phyloP scores from a whole-genome alignment of 2,888 invertebrate species.

The Stenotaenia linearis region DNA sequence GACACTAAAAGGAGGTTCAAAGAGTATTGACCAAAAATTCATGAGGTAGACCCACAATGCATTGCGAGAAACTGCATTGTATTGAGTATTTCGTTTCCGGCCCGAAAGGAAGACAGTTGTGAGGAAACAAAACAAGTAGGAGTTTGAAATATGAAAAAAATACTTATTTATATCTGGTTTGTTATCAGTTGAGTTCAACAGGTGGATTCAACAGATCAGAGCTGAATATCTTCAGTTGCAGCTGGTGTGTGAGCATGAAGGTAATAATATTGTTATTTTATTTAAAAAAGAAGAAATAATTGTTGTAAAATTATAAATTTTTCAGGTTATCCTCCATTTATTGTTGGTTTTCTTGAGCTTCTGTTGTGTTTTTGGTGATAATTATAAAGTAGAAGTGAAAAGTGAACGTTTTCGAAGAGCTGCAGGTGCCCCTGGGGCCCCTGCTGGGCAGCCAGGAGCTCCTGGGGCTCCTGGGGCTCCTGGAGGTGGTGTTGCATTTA shows the following conservation, averaged over 20 bases:
- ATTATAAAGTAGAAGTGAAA: not conserved
- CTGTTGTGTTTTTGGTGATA: not conserved
- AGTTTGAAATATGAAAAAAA: not conserved
- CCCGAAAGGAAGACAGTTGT: not conserved
- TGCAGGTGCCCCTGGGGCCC: not conserved
- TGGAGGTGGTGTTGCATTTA: not conserved
- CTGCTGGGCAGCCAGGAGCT: not conserved
- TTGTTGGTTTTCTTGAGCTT: not conserved
- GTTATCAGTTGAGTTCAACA: not conserved
- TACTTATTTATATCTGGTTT: not conserved
- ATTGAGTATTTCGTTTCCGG: not conserved
- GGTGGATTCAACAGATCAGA: not conserved
- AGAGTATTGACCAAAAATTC: not conserved
- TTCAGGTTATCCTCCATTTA: not conserved
- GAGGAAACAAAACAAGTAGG: not conserved
- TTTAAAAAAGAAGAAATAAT: no score
- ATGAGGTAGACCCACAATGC: not conserved
- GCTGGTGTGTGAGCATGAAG: not conserved
- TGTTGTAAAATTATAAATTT: not conserved
- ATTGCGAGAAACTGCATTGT: not conserved
- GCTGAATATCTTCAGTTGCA: not conserved
- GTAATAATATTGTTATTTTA: not conserved
- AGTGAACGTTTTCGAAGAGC: not conserved
- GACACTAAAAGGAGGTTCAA: not conserved
- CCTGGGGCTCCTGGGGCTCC: not conserved